These are phyloP conservation scores for Opisthocomus hoazin DNA, from an alignment of 2,113 vertebrate species.

Conservation along the genomic window DNA sequence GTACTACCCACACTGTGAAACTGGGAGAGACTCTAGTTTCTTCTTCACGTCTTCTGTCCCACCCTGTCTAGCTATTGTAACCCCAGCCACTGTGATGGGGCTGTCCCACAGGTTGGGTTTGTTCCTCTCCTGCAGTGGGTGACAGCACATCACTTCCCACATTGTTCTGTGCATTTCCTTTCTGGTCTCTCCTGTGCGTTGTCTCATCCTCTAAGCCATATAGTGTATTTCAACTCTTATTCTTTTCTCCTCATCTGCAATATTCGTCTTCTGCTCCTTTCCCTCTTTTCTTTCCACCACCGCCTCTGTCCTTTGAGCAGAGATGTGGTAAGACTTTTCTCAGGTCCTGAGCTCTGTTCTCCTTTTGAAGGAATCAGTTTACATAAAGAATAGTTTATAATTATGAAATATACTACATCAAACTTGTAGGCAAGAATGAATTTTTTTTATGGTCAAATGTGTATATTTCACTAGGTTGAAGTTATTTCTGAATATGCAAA, in stretches of 20 bases:
- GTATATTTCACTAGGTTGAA: not conserved
- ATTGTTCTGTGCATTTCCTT: not conserved
- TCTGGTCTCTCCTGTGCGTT: not conserved
- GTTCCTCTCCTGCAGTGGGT: not conserved
- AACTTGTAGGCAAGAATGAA: not conserved
- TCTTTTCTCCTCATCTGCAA: not conserved
- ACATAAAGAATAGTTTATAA: not conserved
- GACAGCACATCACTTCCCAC: not conserved
- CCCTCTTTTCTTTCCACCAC: not conserved
- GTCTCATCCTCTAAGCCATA: not conserved
- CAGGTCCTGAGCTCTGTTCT: not conserved
- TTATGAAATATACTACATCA: not conserved
- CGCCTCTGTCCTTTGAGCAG: not conserved
- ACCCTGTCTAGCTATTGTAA: not conserved
- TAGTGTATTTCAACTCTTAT: not conserved
- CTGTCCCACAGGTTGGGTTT: not conserved
- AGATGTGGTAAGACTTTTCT: not conserved
- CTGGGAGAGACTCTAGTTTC: not conserved
- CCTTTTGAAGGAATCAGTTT: not conserved
- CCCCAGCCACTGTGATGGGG: not conserved
- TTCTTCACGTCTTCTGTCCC: not conserved
- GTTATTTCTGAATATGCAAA: not conserved
- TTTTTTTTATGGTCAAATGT: not conserved
- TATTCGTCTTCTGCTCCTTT: not conserved
- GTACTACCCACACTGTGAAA: not conserved